Conservation (phyloP, 2,888 invertebrate genomes). For the Erebia epiphron region DNA sequence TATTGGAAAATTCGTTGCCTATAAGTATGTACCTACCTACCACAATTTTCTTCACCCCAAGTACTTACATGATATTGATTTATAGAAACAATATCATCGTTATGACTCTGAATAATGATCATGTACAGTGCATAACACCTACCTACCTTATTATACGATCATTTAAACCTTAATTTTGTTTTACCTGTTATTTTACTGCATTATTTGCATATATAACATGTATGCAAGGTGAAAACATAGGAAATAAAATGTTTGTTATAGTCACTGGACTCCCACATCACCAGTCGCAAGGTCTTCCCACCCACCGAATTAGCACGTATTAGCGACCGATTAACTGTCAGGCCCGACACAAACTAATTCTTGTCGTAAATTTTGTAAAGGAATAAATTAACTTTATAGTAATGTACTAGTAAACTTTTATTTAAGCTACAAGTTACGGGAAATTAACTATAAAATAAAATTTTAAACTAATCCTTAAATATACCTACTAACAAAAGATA, state of each 20-base stretch:
- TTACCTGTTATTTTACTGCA: neutral
- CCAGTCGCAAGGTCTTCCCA: constrained; percentile 47
- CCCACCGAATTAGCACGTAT: constrained; percentile 47
- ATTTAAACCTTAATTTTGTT: constrained; percentile 10
- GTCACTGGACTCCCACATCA: constrained; percentile 47
- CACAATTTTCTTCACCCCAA: no score
- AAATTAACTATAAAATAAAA: no score
- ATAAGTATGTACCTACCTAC: no score
- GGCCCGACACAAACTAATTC: constrained; percentile 14
- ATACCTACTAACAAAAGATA: no score
- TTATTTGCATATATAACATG: neutral
- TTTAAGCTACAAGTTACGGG: no score
- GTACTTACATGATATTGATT: no score
- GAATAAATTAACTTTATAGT: constrained; percentile 3
- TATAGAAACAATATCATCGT: no score
- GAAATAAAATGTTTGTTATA: constrained; percentile 13
- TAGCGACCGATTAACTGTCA: constrained; percentile 42
- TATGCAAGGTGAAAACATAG: constrained; percentile 15
- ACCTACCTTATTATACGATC: neutral
- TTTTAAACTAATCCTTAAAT: no score
- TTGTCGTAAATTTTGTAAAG: neutral
- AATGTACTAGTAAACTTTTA: neutral
- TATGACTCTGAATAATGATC: no score
- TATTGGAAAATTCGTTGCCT: no score
- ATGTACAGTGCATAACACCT: neutral